phyloP scores from a whole-genome alignment of 2,113 vertebrate species.

The Tupaia chinensis region DNA sequence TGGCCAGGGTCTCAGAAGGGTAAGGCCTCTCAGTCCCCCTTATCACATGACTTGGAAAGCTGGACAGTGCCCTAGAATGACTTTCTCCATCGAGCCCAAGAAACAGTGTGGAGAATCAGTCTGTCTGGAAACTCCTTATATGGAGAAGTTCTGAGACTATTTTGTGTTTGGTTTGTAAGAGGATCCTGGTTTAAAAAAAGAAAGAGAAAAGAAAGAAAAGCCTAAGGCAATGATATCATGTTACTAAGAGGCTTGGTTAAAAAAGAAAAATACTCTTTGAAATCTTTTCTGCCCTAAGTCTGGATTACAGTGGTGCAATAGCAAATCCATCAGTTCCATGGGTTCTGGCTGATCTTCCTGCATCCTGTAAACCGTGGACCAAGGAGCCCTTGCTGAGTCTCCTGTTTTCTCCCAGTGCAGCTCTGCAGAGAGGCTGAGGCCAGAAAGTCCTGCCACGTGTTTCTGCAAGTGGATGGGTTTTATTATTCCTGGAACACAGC shows the following conservation, averaged over 20 bases:
- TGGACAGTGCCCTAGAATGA: not conserved
- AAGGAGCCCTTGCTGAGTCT: not conserved
- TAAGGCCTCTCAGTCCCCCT: not conserved
- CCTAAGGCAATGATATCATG: constrained; percentile 23
- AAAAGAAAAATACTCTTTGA: constrained; percentile 47
- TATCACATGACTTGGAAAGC: not conserved
- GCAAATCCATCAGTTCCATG: constrained; percentile 41
- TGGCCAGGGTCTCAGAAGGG: not conserved
- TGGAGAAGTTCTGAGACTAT: constrained; percentile 41
- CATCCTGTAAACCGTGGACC: constrained; percentile 1
- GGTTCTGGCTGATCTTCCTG: constrained; percentile 31
- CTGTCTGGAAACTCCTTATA: constrained; percentile 54
- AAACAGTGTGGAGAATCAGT: not conserved
- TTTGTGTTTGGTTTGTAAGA: constrained; percentile 74
- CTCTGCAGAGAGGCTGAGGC: constrained; percentile 29
- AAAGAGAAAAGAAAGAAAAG: constrained; percentile 48
- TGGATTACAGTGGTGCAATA: not conserved
- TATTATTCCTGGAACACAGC: constrained; percentile 60
- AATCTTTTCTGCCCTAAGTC: not conserved
- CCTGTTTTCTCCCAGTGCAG: constrained; percentile 33
- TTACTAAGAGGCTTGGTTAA: constrained; percentile 73
- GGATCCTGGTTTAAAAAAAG: constrained; percentile 55
- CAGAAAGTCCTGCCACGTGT: not conserved
- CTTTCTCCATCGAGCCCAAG: constrained; percentile 49
- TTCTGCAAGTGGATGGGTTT: constrained; percentile 59